Evolutionary conservation across 2,113 vertebrate genomes (phyloP), one percentile per base, ranked within the genome.

Genomic region (Micromys minutus): DNA sequence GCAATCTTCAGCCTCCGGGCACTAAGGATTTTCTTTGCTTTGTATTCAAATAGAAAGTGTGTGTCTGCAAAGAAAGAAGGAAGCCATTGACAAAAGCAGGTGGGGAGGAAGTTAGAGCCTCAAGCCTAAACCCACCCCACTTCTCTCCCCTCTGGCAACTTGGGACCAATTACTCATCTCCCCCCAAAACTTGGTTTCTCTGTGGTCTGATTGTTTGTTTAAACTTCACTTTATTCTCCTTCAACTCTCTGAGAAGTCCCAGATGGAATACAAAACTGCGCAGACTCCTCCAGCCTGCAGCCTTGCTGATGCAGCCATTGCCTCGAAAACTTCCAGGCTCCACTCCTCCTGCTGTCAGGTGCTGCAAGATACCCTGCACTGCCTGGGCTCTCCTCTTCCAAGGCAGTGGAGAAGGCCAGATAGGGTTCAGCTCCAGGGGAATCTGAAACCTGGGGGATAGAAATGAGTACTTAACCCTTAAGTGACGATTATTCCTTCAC

Each of bases 381-480:
- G 50, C 13, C 86, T 81, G 36, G 55, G 89, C 26, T 72, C 63
- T 96, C 84, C 90, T 57, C 22, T 96, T 97, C 93, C 92, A 91
- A n/a, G 29, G 47, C 21, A 55, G 24, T 11, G 93, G 91, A 93
- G 94, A 84, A 95, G 92, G 39, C 15, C 50, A 63, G 47, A 57
- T 31, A 86, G 34, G 7, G 91, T 83, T 97, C 90, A 42, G 90
- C 24, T 24, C 47, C 5, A 52, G 86, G 1, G 89, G 69, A 74
- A 92, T 86, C 93, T 81, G 86, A 97, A 92, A 85, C 92, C 65
- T 93, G 96, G 57, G n/a, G 42, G 61, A n/a, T 65, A 67, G 36
- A 9, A 94, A 74, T 3, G 34, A 42, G 94, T 91, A 52, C 77
- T 75, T 92, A 92, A 88, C 69, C 19, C 81, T 94, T 83, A 45